Evolutionary conservation across 2,113 vertebrate species (phyloP).

Genomic region (Dissostichus mawsoni): DNA sequence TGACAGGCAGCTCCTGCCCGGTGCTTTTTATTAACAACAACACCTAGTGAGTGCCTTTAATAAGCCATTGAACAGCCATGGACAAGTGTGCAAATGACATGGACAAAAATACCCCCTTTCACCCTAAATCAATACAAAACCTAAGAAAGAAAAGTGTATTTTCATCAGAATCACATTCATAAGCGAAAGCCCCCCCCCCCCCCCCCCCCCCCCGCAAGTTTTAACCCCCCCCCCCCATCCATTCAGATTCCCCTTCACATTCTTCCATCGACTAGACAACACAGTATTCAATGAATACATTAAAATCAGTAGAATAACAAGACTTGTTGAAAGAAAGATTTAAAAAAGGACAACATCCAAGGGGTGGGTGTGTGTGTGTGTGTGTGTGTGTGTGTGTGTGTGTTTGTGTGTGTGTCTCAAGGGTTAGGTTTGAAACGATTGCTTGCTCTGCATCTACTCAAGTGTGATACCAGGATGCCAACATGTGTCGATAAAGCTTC

Average conservation of each 20-base stretch:
- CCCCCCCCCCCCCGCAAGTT: background rate
- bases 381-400: no score
- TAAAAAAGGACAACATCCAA: conserved; percentile 37
- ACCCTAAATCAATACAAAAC: conserved; percentile 50
- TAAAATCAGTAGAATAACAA: conserved; percentile 74
- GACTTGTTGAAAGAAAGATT: conserved; percentile 52
- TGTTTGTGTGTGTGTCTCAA: background rate
- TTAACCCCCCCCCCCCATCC: conserved; percentile 3
- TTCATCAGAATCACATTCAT: conserved; percentile 77
- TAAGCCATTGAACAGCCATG: conserved; percentile 63
- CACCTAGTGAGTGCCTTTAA: conserved; percentile 55
- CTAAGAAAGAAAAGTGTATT: conserved; percentile 50
- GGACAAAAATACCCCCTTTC: conserved; percentile 25
- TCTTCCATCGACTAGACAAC: conserved; percentile 54
- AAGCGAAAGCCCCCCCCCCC: conserved; percentile 33
- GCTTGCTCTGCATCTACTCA: conserved; percentile 56
- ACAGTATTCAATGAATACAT: conserved; percentile 67
- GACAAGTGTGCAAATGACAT: conserved; percentile 75
- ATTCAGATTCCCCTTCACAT: conserved; percentile 9
- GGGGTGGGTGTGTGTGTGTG: background rate
- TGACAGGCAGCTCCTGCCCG: conserved; percentile 52
- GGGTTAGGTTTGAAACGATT: conserved; percentile 8
- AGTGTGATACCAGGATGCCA: conserved; percentile 33
- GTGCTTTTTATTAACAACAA: conserved; percentile 68
- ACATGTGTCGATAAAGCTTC: conserved; percentile 36